Percentiles rank a stretch among this genome's conserved stretches.
These are phyloP conservation scores for Athripsodes cinereus DNA, from an alignment of 2,888 invertebrate species.

Conservation along the genomic window DNA sequence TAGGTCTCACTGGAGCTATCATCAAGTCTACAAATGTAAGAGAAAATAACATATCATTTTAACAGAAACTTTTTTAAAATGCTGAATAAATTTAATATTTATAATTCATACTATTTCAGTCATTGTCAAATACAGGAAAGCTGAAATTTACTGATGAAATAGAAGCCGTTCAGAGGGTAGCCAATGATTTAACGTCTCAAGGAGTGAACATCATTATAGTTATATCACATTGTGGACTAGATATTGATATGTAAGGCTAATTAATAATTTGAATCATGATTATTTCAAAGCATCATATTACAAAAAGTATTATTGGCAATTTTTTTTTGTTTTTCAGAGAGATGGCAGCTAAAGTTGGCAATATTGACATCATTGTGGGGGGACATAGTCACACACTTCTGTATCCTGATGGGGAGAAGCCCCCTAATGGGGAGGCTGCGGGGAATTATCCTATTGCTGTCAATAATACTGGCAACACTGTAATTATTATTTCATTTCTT, in stretches of 20 bases:
- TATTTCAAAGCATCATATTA: too few species aligned
- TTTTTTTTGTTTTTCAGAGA: conserved; percentile 31
- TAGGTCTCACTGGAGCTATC: conserved; percentile 77
- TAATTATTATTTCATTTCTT: too few species aligned
- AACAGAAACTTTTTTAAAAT: too few species aligned
- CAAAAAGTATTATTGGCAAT: too few species aligned
- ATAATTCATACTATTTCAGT: conserved; percentile 42
- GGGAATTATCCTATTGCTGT: conserved; percentile 66
- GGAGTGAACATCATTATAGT: conserved; percentile 74
- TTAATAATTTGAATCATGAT: too few species aligned
- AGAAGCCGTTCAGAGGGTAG: conserved; percentile 60
- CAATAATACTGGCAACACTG: too few species aligned
- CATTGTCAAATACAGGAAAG: conserved; percentile 58
- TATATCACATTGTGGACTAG: conserved; percentile 75
- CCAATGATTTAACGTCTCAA: conserved; percentile 52
- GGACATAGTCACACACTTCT: conserved; percentile 78
- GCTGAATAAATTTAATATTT: too few species aligned
- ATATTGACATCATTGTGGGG: conserved; percentile 79
- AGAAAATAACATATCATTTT: too few species aligned
- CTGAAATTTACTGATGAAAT: conserved; percentile 66
- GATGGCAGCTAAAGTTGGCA: conserved; percentile 59
- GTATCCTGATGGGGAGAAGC: conserved; percentile 49
- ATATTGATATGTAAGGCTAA: conserved; percentile 50
- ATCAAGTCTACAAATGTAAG: conserved; percentile 34
- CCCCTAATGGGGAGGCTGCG: conserved; percentile 48